Evolutionary conservation across 2,113 vertebrate genomes (phyloP).

Genomic region (Engystomops pustulosus): DNA sequence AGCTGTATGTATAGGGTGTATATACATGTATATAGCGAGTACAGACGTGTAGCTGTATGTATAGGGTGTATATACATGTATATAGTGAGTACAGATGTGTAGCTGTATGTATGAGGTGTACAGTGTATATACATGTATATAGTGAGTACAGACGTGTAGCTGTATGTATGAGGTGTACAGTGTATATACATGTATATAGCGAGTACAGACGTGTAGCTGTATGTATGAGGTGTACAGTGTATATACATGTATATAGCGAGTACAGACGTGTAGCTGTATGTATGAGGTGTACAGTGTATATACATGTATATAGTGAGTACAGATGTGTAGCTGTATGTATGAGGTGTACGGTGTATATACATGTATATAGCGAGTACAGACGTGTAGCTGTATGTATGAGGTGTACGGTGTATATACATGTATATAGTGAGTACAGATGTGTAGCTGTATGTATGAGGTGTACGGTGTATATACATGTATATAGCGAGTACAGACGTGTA

Average conservation of each 20-base stretch:
- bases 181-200: neutral
- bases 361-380: neutral
- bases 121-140: too few relatives aligned
- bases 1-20: too few relatives aligned
- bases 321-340: too few relatives aligned
- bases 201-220: neutral
- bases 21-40: too few relatives aligned
- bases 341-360: too few relatives aligned
- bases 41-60: neutral
- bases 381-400: neutral
- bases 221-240: too few relatives aligned
- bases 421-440: neutral
- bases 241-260: too few relatives aligned
- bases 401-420: neutral
- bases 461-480: too few relatives aligned
- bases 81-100: neutral
- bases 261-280: neutral
- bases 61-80: neutral
- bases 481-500: neutral
- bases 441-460: too few relatives aligned
- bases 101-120: too few relatives aligned
- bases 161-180: neutral
- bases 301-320: neutral
- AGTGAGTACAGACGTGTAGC: neutral
- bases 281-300: neutral